Evolutionary conservation across 2,113 vertebrate species (phyloP).

Genomic region (Ardeotis arabs): DNA sequence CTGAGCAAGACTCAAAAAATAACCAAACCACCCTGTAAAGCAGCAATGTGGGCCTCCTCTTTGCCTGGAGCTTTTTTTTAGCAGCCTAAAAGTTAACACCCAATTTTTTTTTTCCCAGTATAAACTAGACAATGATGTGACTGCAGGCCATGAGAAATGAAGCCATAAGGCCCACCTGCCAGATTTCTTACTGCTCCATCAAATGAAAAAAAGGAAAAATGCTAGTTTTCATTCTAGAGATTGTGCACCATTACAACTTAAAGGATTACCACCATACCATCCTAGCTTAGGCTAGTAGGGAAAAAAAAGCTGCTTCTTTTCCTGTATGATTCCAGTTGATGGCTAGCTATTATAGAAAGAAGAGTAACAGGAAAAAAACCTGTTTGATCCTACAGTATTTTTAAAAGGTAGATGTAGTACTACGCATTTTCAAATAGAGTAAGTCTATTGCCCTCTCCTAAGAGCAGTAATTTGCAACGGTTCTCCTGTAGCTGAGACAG

Average conservation of each 20-base stretch:
- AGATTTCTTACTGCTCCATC: background rate
- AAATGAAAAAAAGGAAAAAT: background rate
- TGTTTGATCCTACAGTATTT: background rate
- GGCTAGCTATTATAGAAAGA: background rate
- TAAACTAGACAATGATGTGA: background rate
- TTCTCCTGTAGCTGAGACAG: background rate
- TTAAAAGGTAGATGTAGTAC: background rate
- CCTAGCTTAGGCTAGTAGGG: accelerated
- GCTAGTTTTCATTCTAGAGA: background rate
- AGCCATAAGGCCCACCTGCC: background rate
- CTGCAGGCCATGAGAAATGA: background rate
- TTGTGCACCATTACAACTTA: background rate
- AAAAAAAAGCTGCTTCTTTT: background rate
- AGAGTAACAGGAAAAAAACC: background rate
- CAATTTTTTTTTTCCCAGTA: accelerated
- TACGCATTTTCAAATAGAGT: background rate
- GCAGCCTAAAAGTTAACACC: background rate
- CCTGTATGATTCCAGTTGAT: background rate
- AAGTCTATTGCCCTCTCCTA: background rate
- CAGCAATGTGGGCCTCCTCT: background rate
- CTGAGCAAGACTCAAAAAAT: background rate
- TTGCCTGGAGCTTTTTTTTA: background rate
- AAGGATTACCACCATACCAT: background rate
- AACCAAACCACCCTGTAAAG: background rate
- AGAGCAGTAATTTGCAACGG: background rate